Conservation (phyloP, 1,140 invertebrate species). For the Aphidius ervi region DNA sequence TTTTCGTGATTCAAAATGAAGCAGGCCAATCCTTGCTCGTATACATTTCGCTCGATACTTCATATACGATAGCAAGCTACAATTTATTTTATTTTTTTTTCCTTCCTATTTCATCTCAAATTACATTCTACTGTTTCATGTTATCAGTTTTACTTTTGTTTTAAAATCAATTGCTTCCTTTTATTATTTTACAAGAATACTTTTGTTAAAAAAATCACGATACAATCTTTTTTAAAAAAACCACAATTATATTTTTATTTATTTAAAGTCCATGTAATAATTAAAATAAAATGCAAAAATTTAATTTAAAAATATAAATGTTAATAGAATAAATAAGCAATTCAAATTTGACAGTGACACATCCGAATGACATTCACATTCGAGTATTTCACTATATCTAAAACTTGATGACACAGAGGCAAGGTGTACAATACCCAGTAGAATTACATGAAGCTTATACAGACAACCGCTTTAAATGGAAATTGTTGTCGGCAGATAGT, state of each 20-base stretch:
- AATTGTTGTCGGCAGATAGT: constrained; percentile 35
- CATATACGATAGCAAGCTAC: not conserved
- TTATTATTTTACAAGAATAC: too few relatives aligned
- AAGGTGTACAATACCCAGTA: constrained; percentile 17
- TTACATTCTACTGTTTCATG: not conserved
- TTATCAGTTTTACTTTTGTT: not conserved
- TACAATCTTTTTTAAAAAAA: too few relatives aligned
- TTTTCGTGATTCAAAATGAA: constrained; percentile 31
- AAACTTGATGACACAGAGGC: constrained; percentile 37
- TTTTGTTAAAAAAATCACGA: too few relatives aligned
- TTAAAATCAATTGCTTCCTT: too few relatives aligned
- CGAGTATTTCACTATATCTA: constrained; percentile 6
- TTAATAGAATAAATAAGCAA: constrained; percentile 12
- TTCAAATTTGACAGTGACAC: constrained; percentile 25
- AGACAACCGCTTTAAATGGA: constrained; percentile 44
- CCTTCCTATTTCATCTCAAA: not conserved
- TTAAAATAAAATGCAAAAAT: too few relatives aligned
- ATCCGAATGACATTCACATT: too few relatives aligned
- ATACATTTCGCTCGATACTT: constrained; percentile 4
- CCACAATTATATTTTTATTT: too few relatives aligned
- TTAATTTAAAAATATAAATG: too few relatives aligned
- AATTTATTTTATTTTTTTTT: not conserved
- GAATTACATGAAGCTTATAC: constrained; percentile 41
- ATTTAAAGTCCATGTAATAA: too few relatives aligned
- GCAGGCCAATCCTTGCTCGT: constrained; percentile 17